These are phyloP conservation scores for Gasterosteus nipponicus DNA, from an alignment of 2,113 vertebrate species.

Conservation along the genomic window DNA sequence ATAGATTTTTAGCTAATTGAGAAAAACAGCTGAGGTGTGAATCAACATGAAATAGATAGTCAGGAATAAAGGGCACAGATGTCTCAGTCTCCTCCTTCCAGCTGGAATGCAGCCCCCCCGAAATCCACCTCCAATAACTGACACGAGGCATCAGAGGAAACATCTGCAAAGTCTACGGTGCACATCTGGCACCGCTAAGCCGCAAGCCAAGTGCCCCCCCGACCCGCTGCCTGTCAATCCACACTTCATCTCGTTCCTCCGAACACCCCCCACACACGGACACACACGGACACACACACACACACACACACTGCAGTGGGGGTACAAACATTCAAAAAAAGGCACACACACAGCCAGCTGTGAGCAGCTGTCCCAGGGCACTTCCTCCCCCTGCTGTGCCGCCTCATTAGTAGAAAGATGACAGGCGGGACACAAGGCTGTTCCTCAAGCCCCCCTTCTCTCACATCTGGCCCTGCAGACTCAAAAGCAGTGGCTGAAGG, in stretches of 20 bases:
- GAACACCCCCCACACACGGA: neutral
- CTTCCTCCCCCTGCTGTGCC: conserved; percentile 53
- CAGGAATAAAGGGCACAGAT: neutral
- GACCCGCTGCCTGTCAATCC: conserved; percentile 28
- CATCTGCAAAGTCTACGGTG: conserved; percentile 65
- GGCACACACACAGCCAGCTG: conserved; percentile 51
- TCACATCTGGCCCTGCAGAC: conserved; percentile 52
- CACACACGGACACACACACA: conserved; percentile 11
- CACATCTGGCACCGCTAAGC: conserved; percentile 73
- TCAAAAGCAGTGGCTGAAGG: conserved; percentile 34
- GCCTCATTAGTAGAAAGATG: conserved; percentile 71
- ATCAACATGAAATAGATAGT: neutral
- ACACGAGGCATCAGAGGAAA: conserved; percentile 69
- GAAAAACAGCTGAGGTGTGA: neutral
- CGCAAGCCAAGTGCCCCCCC: conserved; percentile 42
- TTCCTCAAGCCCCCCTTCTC: conserved; percentile 48
- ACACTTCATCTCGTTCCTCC: conserved; percentile 13
- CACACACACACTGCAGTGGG: neutral
- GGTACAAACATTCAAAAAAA: neutral
- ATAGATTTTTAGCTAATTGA: neutral
- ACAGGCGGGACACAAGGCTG: conserved; percentile 58
- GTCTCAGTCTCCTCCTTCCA: conserved; percentile 35
- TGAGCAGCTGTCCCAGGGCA: conserved; percentile 50
- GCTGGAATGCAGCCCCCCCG: conserved; percentile 52
- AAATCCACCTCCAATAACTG: conserved; percentile 69